phyloP scores from a whole-genome alignment of 2,888 invertebrate species.

The Mesorhabditis spiculigera region DNA sequence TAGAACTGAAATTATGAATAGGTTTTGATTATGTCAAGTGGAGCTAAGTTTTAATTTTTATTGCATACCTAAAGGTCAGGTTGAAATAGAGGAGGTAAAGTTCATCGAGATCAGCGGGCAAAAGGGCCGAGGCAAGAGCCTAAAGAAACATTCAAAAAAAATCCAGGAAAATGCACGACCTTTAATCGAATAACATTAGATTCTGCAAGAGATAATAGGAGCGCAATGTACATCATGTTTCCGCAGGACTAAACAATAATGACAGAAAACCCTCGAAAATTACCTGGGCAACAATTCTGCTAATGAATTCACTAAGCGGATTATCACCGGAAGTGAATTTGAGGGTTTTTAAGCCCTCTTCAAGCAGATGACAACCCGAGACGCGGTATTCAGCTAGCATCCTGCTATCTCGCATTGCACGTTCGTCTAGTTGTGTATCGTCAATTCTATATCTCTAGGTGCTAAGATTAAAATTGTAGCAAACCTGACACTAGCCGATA shows the following conservation, averaged over 20 bases:
- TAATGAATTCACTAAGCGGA: constrained; percentile 1
- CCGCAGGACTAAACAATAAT: constrained; percentile 69
- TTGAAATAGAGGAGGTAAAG: constrained; percentile 27
- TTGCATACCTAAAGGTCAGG: constrained; percentile 18
- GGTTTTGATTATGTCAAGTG: constrained; percentile 21
- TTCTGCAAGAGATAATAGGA: constrained; percentile 85
- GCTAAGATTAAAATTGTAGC: not conserved
- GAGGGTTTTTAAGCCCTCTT: constrained; percentile 4
- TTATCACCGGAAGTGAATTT: not conserved
- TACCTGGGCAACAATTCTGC: not conserved
- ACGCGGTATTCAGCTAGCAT: constrained; percentile 36
- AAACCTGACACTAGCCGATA: constrained; percentile 11
- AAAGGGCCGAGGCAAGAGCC: constrained; percentile 6
- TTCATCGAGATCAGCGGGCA: constrained; percentile 27
- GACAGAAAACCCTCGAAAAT: not conserved
- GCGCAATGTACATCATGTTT: constrained; percentile 84
- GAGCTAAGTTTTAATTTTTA: not conserved
- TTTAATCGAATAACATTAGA: constrained; percentile 11
- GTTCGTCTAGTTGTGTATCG: constrained; percentile 43
- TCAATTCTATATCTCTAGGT: constrained; percentile 36
- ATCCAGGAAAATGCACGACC: not conserved
- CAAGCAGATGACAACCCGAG: constrained; percentile 5
- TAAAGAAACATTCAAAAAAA: constrained; percentile 17
- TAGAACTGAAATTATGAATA: constrained; percentile 76
- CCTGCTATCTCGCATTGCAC: constrained; percentile 41